Percentiles rank a stretch among this genome's conserved stretches.
phyloP scores from a whole-genome alignment of 2,113 vertebrate species.

The Paratilapia polleni region DNA sequence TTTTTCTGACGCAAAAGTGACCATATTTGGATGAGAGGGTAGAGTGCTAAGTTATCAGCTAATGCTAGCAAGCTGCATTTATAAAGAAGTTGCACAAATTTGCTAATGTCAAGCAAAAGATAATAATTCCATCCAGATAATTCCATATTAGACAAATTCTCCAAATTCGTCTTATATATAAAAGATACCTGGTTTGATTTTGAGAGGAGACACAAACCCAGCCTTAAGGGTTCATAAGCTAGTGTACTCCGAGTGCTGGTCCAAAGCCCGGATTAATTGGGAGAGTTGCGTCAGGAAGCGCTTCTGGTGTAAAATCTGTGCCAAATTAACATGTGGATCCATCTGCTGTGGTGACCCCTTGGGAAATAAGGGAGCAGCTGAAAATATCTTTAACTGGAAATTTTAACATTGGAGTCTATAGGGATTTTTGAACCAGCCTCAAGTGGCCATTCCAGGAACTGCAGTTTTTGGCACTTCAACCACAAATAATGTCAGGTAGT shows the following conservation, averaged over 20 bases:
- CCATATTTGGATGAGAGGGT: no score
- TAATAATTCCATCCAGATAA: no score
- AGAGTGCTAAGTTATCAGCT: no score
- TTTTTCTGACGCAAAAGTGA: no score
- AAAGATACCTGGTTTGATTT: not conserved
- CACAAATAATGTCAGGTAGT: not conserved
- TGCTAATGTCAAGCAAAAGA: no score
- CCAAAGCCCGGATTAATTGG: not conserved
- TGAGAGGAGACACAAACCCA: not conserved
- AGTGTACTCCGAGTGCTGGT: not conserved
- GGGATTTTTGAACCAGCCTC: not conserved
- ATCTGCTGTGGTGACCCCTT: not conserved
- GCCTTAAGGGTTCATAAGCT: not conserved
- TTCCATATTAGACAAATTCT: no score
- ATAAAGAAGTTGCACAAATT: no score
- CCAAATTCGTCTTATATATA: not conserved
- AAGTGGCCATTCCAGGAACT: not conserved
- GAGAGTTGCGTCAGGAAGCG: not conserved
- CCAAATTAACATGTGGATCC: not conserved
- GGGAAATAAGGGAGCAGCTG: not conserved
- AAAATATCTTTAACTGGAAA: not conserved
- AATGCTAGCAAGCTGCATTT: no score
- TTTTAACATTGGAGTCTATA: not conserved
- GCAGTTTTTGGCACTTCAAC: not conserved
- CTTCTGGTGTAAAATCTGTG: not conserved